These are phyloP conservation scores for Cariama cristata DNA, from an alignment of 2,113 vertebrate species.

Conservation along the genomic window DNA sequence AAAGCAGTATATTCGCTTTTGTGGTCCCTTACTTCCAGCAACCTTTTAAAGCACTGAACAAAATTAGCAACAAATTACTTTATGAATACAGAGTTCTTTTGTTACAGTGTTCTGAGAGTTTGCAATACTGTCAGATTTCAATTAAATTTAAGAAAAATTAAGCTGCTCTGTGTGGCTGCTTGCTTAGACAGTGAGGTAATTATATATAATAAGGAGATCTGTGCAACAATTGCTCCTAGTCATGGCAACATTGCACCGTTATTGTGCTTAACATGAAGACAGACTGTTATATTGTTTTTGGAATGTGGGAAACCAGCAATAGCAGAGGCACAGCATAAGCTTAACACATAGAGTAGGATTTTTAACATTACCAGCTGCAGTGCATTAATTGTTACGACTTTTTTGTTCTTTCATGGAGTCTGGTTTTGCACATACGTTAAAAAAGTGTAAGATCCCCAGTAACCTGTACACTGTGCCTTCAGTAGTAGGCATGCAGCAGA, in stretches of 20 bases:
- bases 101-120: constrained; percentile 49
- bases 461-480: neutral
- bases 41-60: constrained; percentile 68
- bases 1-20: constrained; percentile 70
- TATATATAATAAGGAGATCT: constrained; percentile 57
- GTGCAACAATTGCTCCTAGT: constrained; percentile 55
- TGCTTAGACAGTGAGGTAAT: constrained; percentile 73
- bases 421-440: neutral
- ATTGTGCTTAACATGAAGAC: constrained; percentile 51
- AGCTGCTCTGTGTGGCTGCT: constrained; percentile 61
- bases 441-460: neutral
- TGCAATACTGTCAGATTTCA: constrained; percentile 59
- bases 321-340: neutral
- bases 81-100: constrained; percentile 64
- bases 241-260: constrained; percentile 32
- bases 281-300: constrained; percentile 47
- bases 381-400: constrained; percentile 1
- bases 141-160: constrained; percentile 73
- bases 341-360: neutral
- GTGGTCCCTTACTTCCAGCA: constrained; percentile 65
- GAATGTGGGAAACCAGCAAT: constrained; percentile 63
- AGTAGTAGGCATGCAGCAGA: neutral
- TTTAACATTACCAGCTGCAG: constrained; percentile 13
- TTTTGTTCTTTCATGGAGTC: neutral
- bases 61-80: constrained; percentile 73